Conservation (phyloP, 1,140 invertebrate species). For the Eufriesea mexicana region DNA sequence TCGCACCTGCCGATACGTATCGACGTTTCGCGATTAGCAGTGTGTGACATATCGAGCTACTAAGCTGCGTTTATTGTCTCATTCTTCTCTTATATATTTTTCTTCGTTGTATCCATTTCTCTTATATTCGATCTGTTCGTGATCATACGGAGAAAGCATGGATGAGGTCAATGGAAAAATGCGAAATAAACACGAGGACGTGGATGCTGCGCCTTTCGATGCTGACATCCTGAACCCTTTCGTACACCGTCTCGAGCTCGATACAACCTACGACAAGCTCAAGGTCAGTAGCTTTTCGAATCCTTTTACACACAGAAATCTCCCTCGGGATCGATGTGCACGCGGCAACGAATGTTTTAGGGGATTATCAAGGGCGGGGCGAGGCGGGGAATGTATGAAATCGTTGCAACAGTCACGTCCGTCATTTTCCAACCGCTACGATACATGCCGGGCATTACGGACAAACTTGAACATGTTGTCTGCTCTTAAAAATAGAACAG, state of each 20-base stretch:
- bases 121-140: not conserved
- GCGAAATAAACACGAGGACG: slow-evolving; percentile 62
- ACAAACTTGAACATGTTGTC: not conserved
- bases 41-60: slow-evolving; percentile 20
- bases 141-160: slow-evolving; percentile 1
- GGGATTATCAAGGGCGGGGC: slow-evolving; percentile 21
- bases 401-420: not conserved
- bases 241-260: slow-evolving; percentile 91
- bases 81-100: not conserved
- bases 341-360: slow-evolving; percentile 16
- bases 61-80: slow-evolving; percentile 8
- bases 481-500: slow-evolving; percentile 11
- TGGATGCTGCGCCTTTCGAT: slow-evolving; percentile 73
- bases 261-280: slow-evolving; percentile 92
- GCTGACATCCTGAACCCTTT: slow-evolving; percentile 89
- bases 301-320: not conserved
- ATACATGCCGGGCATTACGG: not conserved
- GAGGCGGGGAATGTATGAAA: slow-evolving; percentile 7
- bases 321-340: slow-evolving; percentile 52
- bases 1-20: slow-evolving; percentile 26
- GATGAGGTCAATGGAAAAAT: slow-evolving; percentile 50
- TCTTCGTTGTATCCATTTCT: not conserved
- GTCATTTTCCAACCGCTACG: not conserved
- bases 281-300: slow-evolving; percentile 85
- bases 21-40: slow-evolving; percentile 30